These are phyloP conservation scores for Drosophila asahinai DNA, from an alignment of 1,140 invertebrate genomes.

Conservation along the genomic window DNA sequence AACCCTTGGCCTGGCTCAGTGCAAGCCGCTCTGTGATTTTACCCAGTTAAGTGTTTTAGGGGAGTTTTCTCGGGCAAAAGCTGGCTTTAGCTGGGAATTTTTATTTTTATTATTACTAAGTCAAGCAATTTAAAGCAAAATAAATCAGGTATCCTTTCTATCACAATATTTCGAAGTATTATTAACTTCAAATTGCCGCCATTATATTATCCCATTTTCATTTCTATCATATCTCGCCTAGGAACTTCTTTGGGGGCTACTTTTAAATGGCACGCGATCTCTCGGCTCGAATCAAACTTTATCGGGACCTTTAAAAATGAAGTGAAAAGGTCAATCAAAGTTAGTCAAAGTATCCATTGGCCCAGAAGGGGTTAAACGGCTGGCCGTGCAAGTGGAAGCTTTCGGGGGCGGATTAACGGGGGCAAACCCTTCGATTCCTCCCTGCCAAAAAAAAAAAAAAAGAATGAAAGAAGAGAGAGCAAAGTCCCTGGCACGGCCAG, in stretches of 20 bases:
- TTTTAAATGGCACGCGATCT: conserved; percentile 8
- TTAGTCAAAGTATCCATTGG: conserved; percentile 43
- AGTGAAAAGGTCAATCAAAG: conserved; percentile 56
- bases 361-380: conserved; percentile 49
- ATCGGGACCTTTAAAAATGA: conserved; percentile 30
- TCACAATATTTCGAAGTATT: not conserved
- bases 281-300: conserved; percentile 23
- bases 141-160: not conserved
- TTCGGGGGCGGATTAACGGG: conserved; percentile 25
- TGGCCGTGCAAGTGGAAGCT: conserved; percentile 9
- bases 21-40: conserved; percentile 12
- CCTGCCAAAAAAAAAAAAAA: conserved; percentile 18
- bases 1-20: conserved; percentile 52
- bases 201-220: too few species aligned
- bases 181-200: too few species aligned
- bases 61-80: conserved; percentile 5
- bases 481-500: conserved; percentile 39
- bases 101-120: not conserved
- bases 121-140: not conserved
- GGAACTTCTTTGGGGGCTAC: not conserved
- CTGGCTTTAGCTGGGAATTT: not conserved
- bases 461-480: not conserved
- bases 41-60: conserved; percentile 7
- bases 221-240: not conserved
- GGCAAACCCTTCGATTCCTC: conserved; percentile 12